Evolutionary conservation across 2,888 invertebrate species (phyloP).

Genomic region (Troilus luridus): DNA sequence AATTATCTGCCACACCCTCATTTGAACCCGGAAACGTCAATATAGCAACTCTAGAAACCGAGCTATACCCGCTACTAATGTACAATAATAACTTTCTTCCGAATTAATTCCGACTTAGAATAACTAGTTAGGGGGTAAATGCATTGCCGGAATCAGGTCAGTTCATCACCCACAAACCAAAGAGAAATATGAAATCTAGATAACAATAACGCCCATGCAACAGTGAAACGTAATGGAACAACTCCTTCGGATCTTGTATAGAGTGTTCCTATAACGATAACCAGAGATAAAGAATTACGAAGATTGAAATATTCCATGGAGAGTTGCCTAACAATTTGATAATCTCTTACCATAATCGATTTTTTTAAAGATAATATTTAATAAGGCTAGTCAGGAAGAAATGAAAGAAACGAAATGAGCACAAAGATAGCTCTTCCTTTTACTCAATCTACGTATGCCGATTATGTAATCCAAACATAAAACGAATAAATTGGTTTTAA

Average conservation of each 20-base stretch:
- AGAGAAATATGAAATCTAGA: neutral
- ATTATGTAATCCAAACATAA: neutral
- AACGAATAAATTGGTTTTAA: neutral
- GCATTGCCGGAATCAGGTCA: neutral
- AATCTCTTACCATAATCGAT: neutral
- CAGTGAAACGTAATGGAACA: neutral
- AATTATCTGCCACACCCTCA: too few relatives aligned
- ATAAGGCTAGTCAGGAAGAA: neutral
- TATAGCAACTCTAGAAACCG: too few relatives aligned
- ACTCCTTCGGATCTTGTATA: neutral
- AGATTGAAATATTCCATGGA: conserved; percentile 11
- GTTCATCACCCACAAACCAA: neutral
- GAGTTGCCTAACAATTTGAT: conserved; percentile 16
- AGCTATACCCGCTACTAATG: too few relatives aligned
- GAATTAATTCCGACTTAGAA: too few relatives aligned
- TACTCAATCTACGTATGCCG: neutral
- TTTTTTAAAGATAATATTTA: neutral
- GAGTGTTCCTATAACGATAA: neutral
- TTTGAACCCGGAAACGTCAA: too few relatives aligned
- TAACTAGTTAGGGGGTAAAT: neutral
- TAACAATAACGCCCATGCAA: neutral
- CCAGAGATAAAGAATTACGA: neutral
- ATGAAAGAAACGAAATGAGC: neutral
- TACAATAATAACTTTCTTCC: too few relatives aligned
- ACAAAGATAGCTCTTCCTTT: neutral